Base-by-base conservation (phyloP, 2,113 vertebrate genomes). In the Clinocottus analis region DNA sequence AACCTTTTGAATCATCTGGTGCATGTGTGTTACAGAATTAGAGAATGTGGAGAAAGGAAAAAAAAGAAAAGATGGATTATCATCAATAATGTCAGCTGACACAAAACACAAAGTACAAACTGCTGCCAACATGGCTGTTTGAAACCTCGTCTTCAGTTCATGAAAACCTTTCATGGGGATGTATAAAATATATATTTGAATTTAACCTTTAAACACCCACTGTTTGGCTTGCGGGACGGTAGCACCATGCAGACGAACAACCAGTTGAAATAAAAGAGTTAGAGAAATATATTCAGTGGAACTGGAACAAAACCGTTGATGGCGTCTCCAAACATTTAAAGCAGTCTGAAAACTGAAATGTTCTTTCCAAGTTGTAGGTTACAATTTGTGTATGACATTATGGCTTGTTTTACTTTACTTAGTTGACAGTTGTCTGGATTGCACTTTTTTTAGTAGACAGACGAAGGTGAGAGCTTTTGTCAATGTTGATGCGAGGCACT, bases 1-100 rank as follows among this genome's bases (percentile, higher is more conserved):
- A 77, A 62, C 62, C 85, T 82, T 76, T 86, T 81, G 79, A 87
- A 78, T 78, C 25, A 87, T 83, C 80, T 75, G 56, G 33, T 64
- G 51, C 61, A 55, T 64, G 70, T 78, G 61, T 72, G 49, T 72
- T 35, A 72, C 23, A 56, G 41, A 77, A 82, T 84, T 71, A 61
- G 37, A 83, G 72, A 56, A 60, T 39, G 71, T n/a, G 16, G 61
- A 67, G 41, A 17, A 14, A 60, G 17, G 23, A 62, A 64, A 35
- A 64, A 35, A 51, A 77, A 55, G 45, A 72, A 39, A 85, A 49
- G 72, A 80, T 58, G 66, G 55, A 67, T 89, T 56, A 65, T 64
- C 77, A 78, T 77, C 59, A 51, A n/a, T 64, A 51, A 60, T 65
- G 68, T 64, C 60, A 21, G n/a, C 68, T 63, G 58, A 61, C 21